These are phyloP conservation scores for Nothobranchius kuhntae DNA, from an alignment of 2,113 vertebrate species.

Conservation along the genomic window DNA sequence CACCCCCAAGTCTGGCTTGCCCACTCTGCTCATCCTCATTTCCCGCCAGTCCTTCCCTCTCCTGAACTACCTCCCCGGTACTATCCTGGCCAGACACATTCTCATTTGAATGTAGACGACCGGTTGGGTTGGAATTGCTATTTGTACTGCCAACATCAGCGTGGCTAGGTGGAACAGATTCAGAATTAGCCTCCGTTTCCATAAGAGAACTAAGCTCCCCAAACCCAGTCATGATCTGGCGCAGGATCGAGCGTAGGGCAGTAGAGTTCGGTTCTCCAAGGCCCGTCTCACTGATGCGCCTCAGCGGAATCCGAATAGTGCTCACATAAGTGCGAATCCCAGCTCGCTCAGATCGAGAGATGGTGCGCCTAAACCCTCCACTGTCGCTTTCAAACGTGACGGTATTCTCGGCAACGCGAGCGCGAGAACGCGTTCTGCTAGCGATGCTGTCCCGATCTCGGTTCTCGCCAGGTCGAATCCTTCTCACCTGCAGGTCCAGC, in stretches of 20 bases:
- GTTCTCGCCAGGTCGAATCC: constrained; percentile 90
- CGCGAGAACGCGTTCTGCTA: constrained; percentile 89
- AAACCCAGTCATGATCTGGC: constrained; percentile 95
- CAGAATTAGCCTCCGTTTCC: constrained; percentile 89
- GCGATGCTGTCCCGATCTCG: constrained; percentile 91
- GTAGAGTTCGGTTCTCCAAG: constrained; percentile 89
- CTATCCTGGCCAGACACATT: constrained; percentile 46
- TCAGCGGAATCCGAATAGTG: constrained; percentile 90
- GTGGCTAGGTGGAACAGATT: constrained; percentile 67
- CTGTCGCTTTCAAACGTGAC: constrained; percentile 91
- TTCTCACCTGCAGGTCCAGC: constrained; percentile 90
- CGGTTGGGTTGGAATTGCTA: constrained; percentile 33
- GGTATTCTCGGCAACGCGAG: constrained; percentile 86
- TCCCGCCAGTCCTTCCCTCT: constrained; percentile 49
- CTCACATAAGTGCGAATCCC: constrained; percentile 93
- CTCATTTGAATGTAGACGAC: constrained; percentile 54
- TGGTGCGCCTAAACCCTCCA: constrained; percentile 89
- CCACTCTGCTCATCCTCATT: constrained; percentile 65
- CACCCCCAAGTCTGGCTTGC: constrained; percentile 64
- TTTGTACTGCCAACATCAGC: constrained; percentile 54
- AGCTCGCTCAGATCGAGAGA: constrained; percentile 87
- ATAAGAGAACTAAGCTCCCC: constrained; percentile 92
- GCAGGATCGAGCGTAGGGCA: constrained; percentile 89
- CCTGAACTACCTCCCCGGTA: constrained; percentile 44
- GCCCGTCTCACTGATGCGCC: constrained; percentile 88